Conservation (phyloP, 2,797 vertebrate species). For the Ctenopoma kingsleyae region DNA sequence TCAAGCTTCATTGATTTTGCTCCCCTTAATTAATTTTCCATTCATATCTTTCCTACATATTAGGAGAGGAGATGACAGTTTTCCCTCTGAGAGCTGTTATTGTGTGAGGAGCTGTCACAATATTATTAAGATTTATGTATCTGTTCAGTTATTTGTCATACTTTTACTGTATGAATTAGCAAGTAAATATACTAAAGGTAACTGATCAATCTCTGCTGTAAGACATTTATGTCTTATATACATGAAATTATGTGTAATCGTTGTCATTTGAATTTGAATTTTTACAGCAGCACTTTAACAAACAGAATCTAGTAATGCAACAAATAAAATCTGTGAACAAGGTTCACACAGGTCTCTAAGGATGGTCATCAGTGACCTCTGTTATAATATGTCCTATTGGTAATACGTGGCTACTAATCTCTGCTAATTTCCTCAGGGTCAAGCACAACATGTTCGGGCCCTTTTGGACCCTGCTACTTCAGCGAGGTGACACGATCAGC, state of each 20-base stretch:
- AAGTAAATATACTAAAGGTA: not conserved
- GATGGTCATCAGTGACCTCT: constrained; percentile 30
- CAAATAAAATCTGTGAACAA: constrained; percentile 3
- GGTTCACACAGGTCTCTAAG: too few species aligned
- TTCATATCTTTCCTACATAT: constrained; percentile 25
- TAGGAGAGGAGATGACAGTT: constrained; percentile 13
- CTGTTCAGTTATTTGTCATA: constrained; percentile 5
- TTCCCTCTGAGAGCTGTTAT: constrained; percentile 3
- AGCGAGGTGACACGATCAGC: constrained; percentile 19
- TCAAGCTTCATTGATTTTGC: constrained; percentile 25
- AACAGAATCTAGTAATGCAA: constrained; percentile 15
- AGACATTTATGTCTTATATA: not conserved
- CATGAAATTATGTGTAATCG: not conserved
- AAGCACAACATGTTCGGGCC: constrained; percentile 13
- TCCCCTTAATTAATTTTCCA: constrained; percentile 19
- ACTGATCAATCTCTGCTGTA: not conserved
- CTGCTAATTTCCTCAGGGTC: constrained; percentile 51
- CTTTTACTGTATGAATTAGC: constrained; percentile 1
- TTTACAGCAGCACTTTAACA: not conserved
- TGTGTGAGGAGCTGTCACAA: constrained; percentile 16
- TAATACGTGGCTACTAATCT: constrained; percentile 38
- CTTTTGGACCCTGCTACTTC: constrained; percentile 11
- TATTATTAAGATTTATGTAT: constrained; percentile 2
- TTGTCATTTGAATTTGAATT: constrained; percentile 4
- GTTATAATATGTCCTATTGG: constrained; percentile 24